Evolutionary conservation across 2,797 vertebrate genomes (phyloP).

Genomic region (Crocodylus rhombifer): DNA sequence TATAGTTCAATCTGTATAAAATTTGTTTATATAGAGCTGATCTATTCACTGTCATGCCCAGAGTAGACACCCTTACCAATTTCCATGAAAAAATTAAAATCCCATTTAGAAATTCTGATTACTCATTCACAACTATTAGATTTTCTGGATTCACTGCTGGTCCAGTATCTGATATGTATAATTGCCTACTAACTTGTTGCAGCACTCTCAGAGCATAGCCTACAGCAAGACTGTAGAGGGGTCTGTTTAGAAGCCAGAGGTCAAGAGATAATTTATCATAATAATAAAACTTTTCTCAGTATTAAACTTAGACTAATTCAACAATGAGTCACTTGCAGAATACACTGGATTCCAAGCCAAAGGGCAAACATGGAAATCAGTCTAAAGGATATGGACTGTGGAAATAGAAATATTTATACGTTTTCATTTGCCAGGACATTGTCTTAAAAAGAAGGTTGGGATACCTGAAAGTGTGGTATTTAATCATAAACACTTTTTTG

Average conservation of each 20-base stretch:
- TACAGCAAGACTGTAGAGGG: not conserved
- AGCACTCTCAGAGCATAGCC: not conserved
- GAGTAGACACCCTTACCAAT: not conserved
- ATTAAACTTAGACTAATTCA: not conserved
- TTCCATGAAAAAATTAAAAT: not conserved
- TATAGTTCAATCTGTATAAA: not conserved
- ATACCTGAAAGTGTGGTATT: not conserved
- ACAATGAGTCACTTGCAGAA: not conserved
- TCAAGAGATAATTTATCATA: not conserved
- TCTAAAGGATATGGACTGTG: not conserved
- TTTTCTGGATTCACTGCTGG: not conserved
- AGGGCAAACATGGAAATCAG: not conserved
- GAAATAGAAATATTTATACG: not conserved
- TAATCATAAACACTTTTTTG: not conserved
- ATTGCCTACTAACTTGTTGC: not conserved
- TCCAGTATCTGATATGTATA: not conserved
- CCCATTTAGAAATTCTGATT: not conserved
- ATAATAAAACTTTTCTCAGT: not conserved
- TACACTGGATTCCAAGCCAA: fast-evolving
- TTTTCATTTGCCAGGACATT: not conserved
- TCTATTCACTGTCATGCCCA: not conserved
- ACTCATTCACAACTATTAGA: not conserved
- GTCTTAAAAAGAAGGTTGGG: not conserved
- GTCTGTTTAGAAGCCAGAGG: not conserved
- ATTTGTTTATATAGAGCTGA: not conserved